A percentile compares a stretch with the other conserved stretches of the same genome.
These are phyloP conservation scores for Syritta pipiens DNA, from an alignment of 2,888 invertebrate species.

Conservation along the genomic window DNA sequence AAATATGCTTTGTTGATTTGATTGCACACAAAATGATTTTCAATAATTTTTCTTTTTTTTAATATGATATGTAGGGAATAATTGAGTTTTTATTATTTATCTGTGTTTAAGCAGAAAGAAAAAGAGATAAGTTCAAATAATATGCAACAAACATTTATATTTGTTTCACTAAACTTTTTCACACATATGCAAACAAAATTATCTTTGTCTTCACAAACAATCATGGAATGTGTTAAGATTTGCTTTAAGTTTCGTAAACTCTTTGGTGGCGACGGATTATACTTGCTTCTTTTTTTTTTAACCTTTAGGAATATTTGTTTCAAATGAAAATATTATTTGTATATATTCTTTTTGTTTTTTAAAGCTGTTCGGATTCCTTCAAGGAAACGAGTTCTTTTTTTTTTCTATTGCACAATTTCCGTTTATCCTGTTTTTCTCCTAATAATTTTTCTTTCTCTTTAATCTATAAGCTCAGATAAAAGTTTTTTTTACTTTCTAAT, in stretches of 20 bases:
- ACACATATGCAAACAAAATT: conserved; percentile 17
- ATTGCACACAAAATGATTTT: conserved; percentile 56
- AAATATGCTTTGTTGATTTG: conserved; percentile 50
- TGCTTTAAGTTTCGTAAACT: conserved; percentile 54
- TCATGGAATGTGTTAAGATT: conserved; percentile 32
- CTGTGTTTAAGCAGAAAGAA: conserved; percentile 28
- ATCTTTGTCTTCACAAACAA: conserved; percentile 45
- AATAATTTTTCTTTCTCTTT: conserved; percentile 24
- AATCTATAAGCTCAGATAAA: conserved; percentile 62
- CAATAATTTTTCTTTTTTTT: conserved; percentile 22
- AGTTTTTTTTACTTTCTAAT: conserved; percentile 6
- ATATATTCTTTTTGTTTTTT: conserved; percentile 43
- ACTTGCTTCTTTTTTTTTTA: conserved; percentile 30
- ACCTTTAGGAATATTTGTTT: conserved; percentile 63
- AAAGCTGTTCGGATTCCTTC: conserved; percentile 59
- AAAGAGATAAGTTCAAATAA: conserved; percentile 17
- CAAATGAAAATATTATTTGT: conserved; percentile 57
- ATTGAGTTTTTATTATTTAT: conserved; percentile 36
- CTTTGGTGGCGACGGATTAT: conserved; percentile 69
- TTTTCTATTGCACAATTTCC: conserved; percentile 62
- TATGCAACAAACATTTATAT: conserved; percentile 16
- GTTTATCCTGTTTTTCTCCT: conserved; percentile 56
- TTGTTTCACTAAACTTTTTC: conserved; percentile 17
- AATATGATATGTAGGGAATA: conserved; percentile 70
- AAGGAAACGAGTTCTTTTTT: conserved; percentile 5